Evolutionary conservation across 2,888 invertebrate species (phyloP), one percentile per base, ranked within the genome.

Genomic region (Hirtodrosophila trivittata): DNA sequence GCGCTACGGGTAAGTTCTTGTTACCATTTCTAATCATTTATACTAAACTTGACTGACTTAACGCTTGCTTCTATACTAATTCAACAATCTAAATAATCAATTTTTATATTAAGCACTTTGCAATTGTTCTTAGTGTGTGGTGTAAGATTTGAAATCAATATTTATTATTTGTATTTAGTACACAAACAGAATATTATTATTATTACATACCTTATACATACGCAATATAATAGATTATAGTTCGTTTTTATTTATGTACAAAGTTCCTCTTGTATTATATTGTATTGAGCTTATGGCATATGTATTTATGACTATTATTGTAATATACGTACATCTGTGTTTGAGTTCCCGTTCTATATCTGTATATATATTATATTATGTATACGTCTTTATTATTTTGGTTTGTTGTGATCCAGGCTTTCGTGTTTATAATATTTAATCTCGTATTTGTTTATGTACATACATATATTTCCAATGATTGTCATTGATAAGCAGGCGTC

Each of bases 1-100:
- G 90, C 66, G 90, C 90, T 64, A 90, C 90, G 50, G 90, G 90
- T 90, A 75, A 87, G 89, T 87, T 66, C 10, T 13, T 1, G 5
- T 14, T 1, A 0, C 10, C 16, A 12, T n/a, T n/a, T n/a, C n/a
- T n/a, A n/a, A 45, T 35, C 12, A n/a, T n/a, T n/a, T n/a, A n/a
- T 66, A 64, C 64, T 66, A 59, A 75, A 54, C 37, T 26, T 39
- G 12, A 54, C 73, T 66, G 9, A 49, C 21, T 43, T 69, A 69
- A 72, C 43, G 84, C 84, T 80, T 80, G 78, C 77, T 80, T 83
- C 42, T 52, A 42, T 54, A 83, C 64, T 58, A 73, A 56, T 16
- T 1, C 1, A 47, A 35, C 13, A 38, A 52, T 10, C 6, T 42
- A 37, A 45, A 25, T 35, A 41, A 57, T 30, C 8, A 25, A 41